Base-by-base conservation (phyloP, 2,113 vertebrate genomes). In the Columba livia region DNA sequence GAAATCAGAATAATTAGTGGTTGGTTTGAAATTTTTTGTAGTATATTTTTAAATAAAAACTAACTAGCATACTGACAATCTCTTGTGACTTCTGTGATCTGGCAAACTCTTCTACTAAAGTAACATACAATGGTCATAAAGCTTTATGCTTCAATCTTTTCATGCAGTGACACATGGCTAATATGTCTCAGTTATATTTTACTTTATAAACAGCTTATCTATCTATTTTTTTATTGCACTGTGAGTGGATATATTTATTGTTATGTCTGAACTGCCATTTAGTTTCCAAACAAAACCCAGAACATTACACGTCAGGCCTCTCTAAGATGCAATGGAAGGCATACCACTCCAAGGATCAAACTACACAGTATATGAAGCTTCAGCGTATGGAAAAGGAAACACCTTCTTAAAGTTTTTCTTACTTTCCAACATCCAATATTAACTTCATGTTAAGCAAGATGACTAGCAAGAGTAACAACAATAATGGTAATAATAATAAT, bases 341-440 rank as follows among this genome's bases (percentile, higher is more conserved):
- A 2, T n/a, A 32, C 2, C 7, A 5, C 19, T 88, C 20, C 9
- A 79, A 64, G 23, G 15, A 79, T 34, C 17, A 31, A 24, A 19
- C 36, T 4, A 9, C 17, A 23, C 0, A 0, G 9, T 17, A 5
- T 0, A 2, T 64, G 38, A 58, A 72, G 40, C 24, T 48, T 28
- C 19, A n/a, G 8, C 25, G 4, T 62, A 54, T 6, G 36, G 17
- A 54, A 90, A 85, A 93, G 3, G 5, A 29, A 77, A n/a, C 0
- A 28, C 34, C 64, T 93, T 58, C 51, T 47, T 67, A n/a, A 91
- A 61, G 11, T 6, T 84, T 7, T 70, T 29, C 69, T 74, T 77
- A 32, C 24, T 84, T 91, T 83, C 24, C 15, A 60, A 13, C 47
- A 51, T 18, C 6, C 23, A 79, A 3, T 21, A 74, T 20, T 87